Base-by-base conservation (phyloP, 2,888 invertebrate genomes). In the Dicyrtomina minuta region DNA sequence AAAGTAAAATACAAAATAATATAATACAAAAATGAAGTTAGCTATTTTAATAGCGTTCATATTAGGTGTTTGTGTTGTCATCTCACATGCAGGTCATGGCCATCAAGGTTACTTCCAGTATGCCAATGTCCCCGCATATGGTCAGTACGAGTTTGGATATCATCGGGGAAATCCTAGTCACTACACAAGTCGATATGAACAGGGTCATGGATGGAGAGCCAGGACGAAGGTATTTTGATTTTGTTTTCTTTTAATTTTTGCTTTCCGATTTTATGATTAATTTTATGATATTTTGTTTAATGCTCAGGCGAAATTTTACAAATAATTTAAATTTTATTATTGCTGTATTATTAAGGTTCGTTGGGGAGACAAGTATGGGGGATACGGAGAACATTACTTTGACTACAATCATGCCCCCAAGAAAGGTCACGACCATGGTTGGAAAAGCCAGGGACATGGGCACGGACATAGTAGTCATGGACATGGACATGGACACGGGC, bases 331-430 rank as follows among this genome's bases (percentile, higher is more conserved):
- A 12, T 60, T 15, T 15, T 39, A 60, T 22, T 39, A n/a, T 39
- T 13, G 6, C 12, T 22, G 8, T 5, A 15, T 43, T 46, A 5
- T 22, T 62, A 66, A 80, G 80, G 80, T 81, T 26, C 78, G 79
- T 49, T 81, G 81, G 81, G 79, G 79, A 1, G 81, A 81, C 73
- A 77, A 79, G 43, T 70, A 80, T 39, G 81, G 79, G 60, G 81
- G 81, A 15, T 80, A 80, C 58, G 76, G 77, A 6, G 75, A 78
- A 44, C 74, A 75, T 24, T 77, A 79, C 64, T 79, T 70, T 70
- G 79, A 79, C 55, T 79, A 79, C 74, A 79, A 79, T 67, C 79
- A 79, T 67, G 72, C 69, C 13, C 77, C 76, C 64, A 76, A 77
- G 58, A 66, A 70, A 27, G 66, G 39, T 59, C 53, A 62, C 46